A percentile compares a stretch with the other conserved stretches of the same genome.
Conservation (phyloP, 2,797 vertebrate species). For the Acipenser oxyrinchus region DNA sequence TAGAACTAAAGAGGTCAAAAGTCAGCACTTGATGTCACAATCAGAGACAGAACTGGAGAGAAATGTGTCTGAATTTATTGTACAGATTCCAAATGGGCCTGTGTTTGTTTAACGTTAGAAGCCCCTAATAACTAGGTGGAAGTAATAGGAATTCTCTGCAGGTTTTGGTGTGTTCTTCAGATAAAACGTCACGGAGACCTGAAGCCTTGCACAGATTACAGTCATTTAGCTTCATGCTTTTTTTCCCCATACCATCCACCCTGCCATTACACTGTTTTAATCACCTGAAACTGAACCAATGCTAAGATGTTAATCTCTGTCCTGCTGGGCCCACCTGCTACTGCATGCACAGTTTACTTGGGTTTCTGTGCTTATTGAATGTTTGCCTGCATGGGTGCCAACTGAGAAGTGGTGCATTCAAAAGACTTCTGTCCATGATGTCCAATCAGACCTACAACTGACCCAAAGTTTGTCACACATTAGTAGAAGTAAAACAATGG, state of each 20-base stretch:
- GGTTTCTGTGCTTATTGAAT: too few relatives aligned
- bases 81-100: constrained; percentile 23
- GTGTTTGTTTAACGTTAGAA: constrained; percentile 28
- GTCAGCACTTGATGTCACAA: constrained; percentile 44
- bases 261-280: not conserved
- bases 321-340: too few relatives aligned
- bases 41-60: constrained; percentile 37
- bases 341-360: too few relatives aligned
- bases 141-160: constrained; percentile 15
- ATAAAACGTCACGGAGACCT: not conserved
- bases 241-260: too few relatives aligned
- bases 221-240: not conserved
- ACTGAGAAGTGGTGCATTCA: too few relatives aligned
- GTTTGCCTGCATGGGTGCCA: too few relatives aligned
- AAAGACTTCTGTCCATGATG: too few relatives aligned
- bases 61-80: constrained; percentile 38
- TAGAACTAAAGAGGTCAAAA: constrained; percentile 35
- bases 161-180: not conserved
- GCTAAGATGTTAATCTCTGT: too few relatives aligned
- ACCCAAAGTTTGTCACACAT: too few relatives aligned
- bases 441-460: too few relatives aligned
- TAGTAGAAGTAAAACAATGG: too few relatives aligned
- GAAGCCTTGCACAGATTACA: not conserved
- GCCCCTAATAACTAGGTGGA: constrained; percentile 23
- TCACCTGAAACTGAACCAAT: not conserved